A percentile compares a stretch with the other conserved stretches of the same genome.
These are phyloP conservation scores for Theodoxus fluviatilis DNA, from an alignment of 2,888 invertebrate genomes.

Conservation along the genomic window DNA sequence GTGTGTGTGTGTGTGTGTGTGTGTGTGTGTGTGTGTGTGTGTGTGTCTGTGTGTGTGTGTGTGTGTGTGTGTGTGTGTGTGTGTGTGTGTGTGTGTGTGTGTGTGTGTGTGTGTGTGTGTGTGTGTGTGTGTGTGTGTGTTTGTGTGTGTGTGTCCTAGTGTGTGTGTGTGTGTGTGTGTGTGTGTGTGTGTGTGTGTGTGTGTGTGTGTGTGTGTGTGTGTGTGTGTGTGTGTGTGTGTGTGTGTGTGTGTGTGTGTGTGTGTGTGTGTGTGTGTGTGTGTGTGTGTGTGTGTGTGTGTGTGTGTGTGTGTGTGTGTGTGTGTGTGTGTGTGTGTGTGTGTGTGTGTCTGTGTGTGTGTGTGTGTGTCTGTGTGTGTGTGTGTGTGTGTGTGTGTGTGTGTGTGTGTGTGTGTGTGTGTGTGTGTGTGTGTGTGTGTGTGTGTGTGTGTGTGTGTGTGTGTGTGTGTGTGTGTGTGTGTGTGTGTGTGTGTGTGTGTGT, in stretches of 20 bases:
- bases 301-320: conserved; percentile 1
- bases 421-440: conserved; percentile 12
- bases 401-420: conserved; percentile 7
- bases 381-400: not conserved
- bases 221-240: not conserved
- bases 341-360: not conserved
- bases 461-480: conserved; percentile 7
- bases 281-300: not conserved
- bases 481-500: conserved; percentile 3
- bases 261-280: not conserved
- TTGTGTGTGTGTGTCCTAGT: too few species aligned
- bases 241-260: not conserved
- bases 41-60: too few species aligned
- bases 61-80: too few species aligned
- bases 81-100: too few species aligned
- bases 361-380: not conserved
- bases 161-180: too few species aligned
- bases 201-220: too few species aligned
- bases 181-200: too few species aligned
- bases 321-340: conserved; percentile 11
- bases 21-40: too few species aligned
- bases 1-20: too few species aligned
- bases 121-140: too few species aligned
- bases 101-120: too few species aligned
- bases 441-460: conserved; percentile 12